Evolutionary conservation across 2,113 vertebrate species (phyloP), one percentile per base, ranked within the genome.

Genomic region (Nannobrachium achirus): DNA sequence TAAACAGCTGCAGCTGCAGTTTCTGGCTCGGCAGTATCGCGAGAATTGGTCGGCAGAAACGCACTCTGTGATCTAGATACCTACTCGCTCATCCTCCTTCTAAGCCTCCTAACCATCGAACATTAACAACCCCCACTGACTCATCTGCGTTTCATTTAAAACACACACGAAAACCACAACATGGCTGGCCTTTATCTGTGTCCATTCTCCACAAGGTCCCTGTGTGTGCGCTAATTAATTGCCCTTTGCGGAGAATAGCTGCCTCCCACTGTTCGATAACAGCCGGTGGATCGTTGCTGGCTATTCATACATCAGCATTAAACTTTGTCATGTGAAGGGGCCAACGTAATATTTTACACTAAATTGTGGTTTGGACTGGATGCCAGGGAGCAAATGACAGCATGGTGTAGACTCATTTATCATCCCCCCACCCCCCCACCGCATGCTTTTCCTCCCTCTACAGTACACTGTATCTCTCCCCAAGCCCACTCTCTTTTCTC

Each of bases 281-380:
- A 84, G 75, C 83, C 75, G 70, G 70, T n/a, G 76, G 58, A 81
- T 52, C 56, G 49, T 75, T 64, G 76, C 67, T 65, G 80, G 79
- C 87, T 71, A 67, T 86, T 88, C 88, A 91, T 91, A 85, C 85
- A 90, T 91, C 90, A 90, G 70, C 84, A 86, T 91, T 91, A 90
- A 81, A 90, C 80, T 84, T 88, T 88, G 87, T 91, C 90, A 87
- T 87, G 74, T 83, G 70, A 85, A 79, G 71, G 63, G 83, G 82
- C 86, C 55, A 14, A 20, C 8, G 58, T 75, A 80, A 91, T 90
- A 89, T 90, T 89, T 91, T 88, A 86, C 80, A 85, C 81, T 88
- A 86, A 88, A 88, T 85, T 87, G 88, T 87, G 80, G 81, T 74
- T 79, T 82, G 84, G 88, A 90, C 87, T 86, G 67, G 81, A 85